Percentiles rank a stretch among this genome's conserved stretches.
Conservation (phyloP, 2,888 invertebrate species). For the Eristalis pertinax region DNA sequence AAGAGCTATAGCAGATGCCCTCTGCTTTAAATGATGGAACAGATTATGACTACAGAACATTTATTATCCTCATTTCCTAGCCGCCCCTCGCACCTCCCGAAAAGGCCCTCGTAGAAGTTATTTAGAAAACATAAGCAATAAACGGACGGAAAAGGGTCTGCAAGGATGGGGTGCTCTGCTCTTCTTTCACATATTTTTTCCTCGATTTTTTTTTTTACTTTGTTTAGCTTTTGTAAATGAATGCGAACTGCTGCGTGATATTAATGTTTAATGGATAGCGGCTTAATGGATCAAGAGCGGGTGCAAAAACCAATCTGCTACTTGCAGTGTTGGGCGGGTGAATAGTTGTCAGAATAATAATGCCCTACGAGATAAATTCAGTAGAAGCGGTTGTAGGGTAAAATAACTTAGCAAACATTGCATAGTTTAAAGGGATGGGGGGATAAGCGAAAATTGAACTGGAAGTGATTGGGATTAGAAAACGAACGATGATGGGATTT, state of each 20-base stretch:
- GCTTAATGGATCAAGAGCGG: constrained; percentile 38
- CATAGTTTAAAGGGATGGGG: neutral
- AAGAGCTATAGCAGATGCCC: constrained; percentile 27
- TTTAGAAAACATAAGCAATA: constrained; percentile 2
- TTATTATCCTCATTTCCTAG: constrained; percentile 47
- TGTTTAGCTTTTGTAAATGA: constrained; percentile 25
- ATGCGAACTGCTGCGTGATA: constrained; percentile 52
- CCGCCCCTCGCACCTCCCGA: neutral
- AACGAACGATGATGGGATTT: neutral
- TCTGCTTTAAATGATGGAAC: constrained; percentile 33
- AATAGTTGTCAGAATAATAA: constrained; percentile 25
- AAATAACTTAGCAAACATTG: constrained; percentile 2
- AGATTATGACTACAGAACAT: constrained; percentile 57
- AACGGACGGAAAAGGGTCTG: neutral
- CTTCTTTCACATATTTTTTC: constrained; percentile 23
- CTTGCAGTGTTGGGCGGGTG: neutral
- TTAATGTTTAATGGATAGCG: constrained; percentile 44
- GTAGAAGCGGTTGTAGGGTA: neutral
- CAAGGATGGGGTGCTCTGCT: neutral
- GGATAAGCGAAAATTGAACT: constrained; percentile 28
- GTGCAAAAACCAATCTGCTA: constrained; percentile 27
- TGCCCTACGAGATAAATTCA: neutral
- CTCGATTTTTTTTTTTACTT: neutral
- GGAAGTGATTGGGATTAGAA: constrained; percentile 29
- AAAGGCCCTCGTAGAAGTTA: constrained; percentile 20